A percentile compares a stretch with the other conserved stretches of the same genome.
These are phyloP conservation scores for Busseola fusca DNA, from an alignment of 2,888 invertebrate genomes.

Conservation along the genomic window DNA sequence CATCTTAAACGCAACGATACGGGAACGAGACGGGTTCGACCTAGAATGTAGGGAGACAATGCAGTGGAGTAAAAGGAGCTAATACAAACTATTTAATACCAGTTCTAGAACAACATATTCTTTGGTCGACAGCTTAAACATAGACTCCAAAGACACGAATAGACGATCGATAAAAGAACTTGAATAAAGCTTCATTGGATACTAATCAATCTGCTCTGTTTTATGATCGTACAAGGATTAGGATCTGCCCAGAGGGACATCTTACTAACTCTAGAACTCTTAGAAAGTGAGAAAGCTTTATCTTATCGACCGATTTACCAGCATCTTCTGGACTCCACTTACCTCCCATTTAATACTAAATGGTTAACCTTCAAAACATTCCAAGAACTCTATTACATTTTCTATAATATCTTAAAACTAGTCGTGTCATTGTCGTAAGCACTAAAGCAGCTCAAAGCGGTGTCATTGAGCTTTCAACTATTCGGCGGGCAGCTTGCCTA, in stretches of 20 bases:
- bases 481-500: slow-evolving; percentile 69
- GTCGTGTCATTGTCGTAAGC: slow-evolving; percentile 50
- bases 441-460: slow-evolving; percentile 66
- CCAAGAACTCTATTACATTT: background rate
- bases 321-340: background rate
- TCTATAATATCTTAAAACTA: background rate
- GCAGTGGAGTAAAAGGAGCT: background rate
- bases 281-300: background rate
- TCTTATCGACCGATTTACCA: background rate
- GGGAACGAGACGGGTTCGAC: slow-evolving; percentile 40
- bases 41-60: background rate
- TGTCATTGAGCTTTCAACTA: slow-evolving; percentile 83
- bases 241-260: background rate
- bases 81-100: background rate
- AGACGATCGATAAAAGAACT: background rate
- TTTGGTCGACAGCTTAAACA: background rate
- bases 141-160: too few relatives aligned
- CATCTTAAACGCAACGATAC: slow-evolving; percentile 30
- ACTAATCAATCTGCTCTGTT: background rate
- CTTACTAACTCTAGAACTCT: background rate
- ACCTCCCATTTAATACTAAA: background rate
- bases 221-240: background rate
- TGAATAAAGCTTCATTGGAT: background rate
- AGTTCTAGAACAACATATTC: background rate
- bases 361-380: background rate